A percentile compares a stretch with the other conserved stretches of the same genome.
These are phyloP conservation scores for Cotesia chilonis DNA, from an alignment of 1,140 invertebrate species.

Conservation along the genomic window DNA sequence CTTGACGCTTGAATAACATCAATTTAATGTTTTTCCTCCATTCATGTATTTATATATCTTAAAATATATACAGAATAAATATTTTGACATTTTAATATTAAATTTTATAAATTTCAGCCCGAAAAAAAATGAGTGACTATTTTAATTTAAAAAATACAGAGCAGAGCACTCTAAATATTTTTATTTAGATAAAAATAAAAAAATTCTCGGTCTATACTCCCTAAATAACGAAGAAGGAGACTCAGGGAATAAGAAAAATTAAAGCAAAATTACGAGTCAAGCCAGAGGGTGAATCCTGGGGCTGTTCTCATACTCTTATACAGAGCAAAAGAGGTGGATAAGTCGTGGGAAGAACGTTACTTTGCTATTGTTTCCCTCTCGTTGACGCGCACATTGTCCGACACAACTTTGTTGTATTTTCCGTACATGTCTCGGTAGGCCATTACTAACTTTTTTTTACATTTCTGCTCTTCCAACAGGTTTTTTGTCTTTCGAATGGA, in stretches of 20 bases:
- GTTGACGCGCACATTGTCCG: slow-evolving; percentile 25
- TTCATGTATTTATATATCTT: too few relatives aligned
- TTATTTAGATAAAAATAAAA: too few relatives aligned
- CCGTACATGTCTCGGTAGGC: neutral
- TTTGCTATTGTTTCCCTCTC: slow-evolving; percentile 28
- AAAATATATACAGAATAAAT: slow-evolving; percentile 2
- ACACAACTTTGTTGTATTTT: neutral
- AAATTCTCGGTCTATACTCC: neutral
- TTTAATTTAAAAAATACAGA: too few relatives aligned
- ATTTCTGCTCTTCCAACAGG: slow-evolving; percentile 11
- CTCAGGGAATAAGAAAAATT: neutral
- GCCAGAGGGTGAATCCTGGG: slow-evolving; percentile 36
- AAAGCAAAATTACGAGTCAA: slow-evolving; percentile 2
- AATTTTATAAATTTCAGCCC: too few relatives aligned
- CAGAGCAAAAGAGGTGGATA: slow-evolving; percentile 43
- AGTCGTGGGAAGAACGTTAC: slow-evolving; percentile 48
- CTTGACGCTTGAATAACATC: slow-evolving; percentile 23
- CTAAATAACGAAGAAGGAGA: neutral
- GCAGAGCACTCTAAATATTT: too few relatives aligned
- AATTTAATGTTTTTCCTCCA: slow-evolving; percentile 4
- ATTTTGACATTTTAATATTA: neutral
- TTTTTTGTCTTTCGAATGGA: neutral
- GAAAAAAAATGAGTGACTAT: too few relatives aligned
- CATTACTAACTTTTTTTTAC: slow-evolving; percentile 8
- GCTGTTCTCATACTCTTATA: neutral